Conservation (phyloP, 2,797 vertebrate genomes). For the Arnoldichthys spilopterus region DNA sequence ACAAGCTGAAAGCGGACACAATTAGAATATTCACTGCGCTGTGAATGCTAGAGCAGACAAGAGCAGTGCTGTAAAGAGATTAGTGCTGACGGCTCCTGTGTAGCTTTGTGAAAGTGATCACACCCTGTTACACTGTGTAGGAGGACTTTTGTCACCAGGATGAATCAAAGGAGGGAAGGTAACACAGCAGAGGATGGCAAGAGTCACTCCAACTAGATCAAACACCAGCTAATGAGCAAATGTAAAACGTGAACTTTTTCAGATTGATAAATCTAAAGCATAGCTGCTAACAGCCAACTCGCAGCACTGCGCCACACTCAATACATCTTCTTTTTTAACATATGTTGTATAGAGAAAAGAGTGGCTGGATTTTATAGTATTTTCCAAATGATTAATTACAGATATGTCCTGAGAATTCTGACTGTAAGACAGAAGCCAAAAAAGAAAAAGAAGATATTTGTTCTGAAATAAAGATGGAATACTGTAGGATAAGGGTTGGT, state of each 20-base stretch:
- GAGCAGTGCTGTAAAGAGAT: conserved; percentile 80
- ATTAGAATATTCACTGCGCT: conserved; percentile 70
- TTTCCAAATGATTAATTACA: background rate
- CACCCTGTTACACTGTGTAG: conserved; percentile 76
- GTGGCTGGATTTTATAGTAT: background rate
- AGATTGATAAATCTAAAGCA: conserved; percentile 71
- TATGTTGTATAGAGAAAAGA: background rate
- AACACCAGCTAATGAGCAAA: conserved; percentile 77
- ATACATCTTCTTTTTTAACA: background rate
- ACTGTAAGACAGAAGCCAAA: too few species aligned
- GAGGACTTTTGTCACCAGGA: conserved; percentile 80
- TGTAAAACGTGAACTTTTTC: conserved; percentile 60
- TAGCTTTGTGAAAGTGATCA: conserved; percentile 76
- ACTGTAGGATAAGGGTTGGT: background rate
- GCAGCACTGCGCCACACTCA: background rate
- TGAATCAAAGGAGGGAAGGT: conserved; percentile 74
- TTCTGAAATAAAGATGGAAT: background rate
- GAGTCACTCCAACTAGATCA: conserved; percentile 73
- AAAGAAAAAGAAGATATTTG: background rate
- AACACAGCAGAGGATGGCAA: conserved; percentile 73
- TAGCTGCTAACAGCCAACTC: conserved; percentile 62
- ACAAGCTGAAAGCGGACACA: conserved; percentile 66
- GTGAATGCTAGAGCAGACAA: conserved; percentile 74
- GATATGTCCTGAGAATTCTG: background rate
- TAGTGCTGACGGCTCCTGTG: conserved; percentile 79